phyloP scores from a whole-genome alignment of 92 coral and sea anemone genomes.

The Palythoa grandiflora region DNA sequence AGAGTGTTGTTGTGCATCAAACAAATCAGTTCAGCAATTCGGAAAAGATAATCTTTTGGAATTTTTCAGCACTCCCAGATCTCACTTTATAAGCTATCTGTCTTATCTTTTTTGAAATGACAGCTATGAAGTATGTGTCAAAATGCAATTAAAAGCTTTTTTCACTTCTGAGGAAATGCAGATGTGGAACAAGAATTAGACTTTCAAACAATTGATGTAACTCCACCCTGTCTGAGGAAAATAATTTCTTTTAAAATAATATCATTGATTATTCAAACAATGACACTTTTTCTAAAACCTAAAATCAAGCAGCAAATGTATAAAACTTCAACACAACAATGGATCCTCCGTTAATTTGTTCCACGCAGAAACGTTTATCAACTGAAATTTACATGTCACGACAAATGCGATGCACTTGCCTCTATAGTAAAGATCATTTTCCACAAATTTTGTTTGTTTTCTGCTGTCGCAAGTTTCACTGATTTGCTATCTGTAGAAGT shows the following conservation, averaged over 20 bases:
- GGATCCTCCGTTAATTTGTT: constrained; percentile 12
- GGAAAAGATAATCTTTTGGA: constrained; percentile 29
- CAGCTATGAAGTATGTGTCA: constrained; percentile 6
- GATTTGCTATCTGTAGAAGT: constrained; percentile 29
- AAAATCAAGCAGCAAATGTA: constrained; percentile 22
- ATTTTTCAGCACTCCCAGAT: constrained; percentile 29
- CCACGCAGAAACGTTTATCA: constrained; percentile 17
- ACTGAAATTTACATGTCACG: constrained; percentile 19
- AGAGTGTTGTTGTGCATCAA: constrained; percentile 13
- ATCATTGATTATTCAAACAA: constrained; percentile 31
- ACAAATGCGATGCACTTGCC: constrained; percentile 7
- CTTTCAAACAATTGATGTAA: constrained; percentile 21
- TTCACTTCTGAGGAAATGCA: constrained; percentile 33
- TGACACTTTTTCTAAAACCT: constrained; percentile 24
- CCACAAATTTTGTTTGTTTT: constrained; percentile 36
- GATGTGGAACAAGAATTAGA: background rate
- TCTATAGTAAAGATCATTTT: constrained; percentile 10
- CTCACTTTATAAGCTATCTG: constrained; percentile 42
- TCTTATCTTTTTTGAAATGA: constrained; percentile 3
- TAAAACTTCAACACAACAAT: constrained; percentile 25
- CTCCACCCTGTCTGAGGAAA: constrained; percentile 17
- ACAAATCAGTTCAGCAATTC: constrained; percentile 27
- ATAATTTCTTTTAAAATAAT: constrained; percentile 29
- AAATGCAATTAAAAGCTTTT: constrained; percentile 6
- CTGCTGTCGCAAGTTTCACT: constrained; percentile 31